Conservation (phyloP, 2,113 vertebrate species). For the Tachysurus fulvidraco region DNA sequence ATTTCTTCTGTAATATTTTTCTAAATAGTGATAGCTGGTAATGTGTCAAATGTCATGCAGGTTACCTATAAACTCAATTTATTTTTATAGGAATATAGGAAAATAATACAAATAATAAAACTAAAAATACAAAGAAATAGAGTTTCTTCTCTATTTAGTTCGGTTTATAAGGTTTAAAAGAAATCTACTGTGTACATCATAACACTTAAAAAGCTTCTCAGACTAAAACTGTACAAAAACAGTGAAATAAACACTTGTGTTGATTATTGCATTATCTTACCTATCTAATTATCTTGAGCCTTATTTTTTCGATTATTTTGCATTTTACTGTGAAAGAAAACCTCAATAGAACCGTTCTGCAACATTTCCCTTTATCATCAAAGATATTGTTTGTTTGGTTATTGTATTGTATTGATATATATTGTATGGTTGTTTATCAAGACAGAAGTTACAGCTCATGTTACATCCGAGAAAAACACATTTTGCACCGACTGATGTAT, state of each 20-base stretch:
- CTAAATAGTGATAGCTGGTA: not conserved
- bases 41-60: not conserved
- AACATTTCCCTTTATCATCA: not conserved
- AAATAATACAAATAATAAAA: too few species aligned
- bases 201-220: not conserved
- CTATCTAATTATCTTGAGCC: not conserved
- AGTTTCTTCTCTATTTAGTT: not conserved
- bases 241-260: too few species aligned
- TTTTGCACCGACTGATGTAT: not conserved
- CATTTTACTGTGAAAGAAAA: conserved; percentile 3
- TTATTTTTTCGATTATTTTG: not conserved
- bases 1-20: not conserved
- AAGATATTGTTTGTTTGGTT: not conserved
- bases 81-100: not conserved
- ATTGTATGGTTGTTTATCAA: not conserved
- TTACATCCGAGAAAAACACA: not conserved
- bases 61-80: not conserved
- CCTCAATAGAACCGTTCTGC: not conserved
- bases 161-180: not conserved
- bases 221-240: too few species aligned
- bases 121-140: too few species aligned
- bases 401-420: too few species aligned
- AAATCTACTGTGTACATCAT: not conserved
- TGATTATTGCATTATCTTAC: too few species aligned
- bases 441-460: not conserved